Evolutionary conservation across 2,113 vertebrate species (phyloP).

Genomic region (Heteronetta atricapilla): DNA sequence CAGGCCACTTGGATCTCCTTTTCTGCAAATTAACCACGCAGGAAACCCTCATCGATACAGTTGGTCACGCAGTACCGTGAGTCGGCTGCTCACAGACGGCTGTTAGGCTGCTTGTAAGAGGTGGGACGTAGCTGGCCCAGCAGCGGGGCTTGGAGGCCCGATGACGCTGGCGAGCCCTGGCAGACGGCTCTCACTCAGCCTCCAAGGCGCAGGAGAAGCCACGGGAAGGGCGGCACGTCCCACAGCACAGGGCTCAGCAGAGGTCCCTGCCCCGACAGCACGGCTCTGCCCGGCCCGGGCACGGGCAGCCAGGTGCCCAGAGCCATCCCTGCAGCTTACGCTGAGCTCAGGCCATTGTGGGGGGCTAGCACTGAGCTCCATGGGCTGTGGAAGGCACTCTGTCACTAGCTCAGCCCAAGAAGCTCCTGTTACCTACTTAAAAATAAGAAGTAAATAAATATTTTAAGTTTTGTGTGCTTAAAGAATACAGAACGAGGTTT

Average conservation of each 20-base stretch:
- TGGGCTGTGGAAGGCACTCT: accelerated
- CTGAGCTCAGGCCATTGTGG: background rate
- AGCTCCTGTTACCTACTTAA: background rate
- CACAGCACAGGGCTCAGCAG: background rate
- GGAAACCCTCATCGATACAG: background rate
- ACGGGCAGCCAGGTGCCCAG: background rate
- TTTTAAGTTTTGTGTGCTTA: background rate
- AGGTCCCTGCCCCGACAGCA: accelerated
- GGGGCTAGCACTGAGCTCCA: accelerated
- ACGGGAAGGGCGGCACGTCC: background rate
- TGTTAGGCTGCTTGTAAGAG: background rate
- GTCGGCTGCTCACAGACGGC: accelerated
- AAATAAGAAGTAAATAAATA: background rate
- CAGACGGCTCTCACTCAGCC: accelerated
- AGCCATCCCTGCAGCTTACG: accelerated
- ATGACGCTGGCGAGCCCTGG: too few relatives aligned
- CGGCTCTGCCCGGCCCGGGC: too few relatives aligned
- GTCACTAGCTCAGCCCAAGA: too few relatives aligned
- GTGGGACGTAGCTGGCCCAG: background rate
- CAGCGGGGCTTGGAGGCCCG: background rate
- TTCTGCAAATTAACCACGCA: background rate
- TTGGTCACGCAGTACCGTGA: accelerated
- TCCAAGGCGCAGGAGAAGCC: accelerated
- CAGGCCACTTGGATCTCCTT: background rate
- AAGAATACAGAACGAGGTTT: background rate